Base-by-base conservation (phyloP, 1,140 invertebrate genomes). In the Aphaenogaster floridana region DNA sequence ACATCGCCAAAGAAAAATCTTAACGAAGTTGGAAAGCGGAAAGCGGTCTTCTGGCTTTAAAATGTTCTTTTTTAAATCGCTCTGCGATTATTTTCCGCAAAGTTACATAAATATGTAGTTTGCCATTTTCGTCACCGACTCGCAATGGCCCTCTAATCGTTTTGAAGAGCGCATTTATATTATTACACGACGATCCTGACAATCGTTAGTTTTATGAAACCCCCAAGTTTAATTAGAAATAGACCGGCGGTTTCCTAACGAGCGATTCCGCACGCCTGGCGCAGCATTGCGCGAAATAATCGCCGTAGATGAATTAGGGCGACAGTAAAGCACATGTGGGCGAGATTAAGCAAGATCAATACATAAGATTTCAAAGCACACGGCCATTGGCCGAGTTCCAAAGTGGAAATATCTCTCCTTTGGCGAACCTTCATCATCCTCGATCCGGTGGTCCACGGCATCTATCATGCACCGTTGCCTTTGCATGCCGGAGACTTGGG, bases 311-410 rank as follows among this genome's bases (percentile, higher is more conserved):
- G 28, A 86, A 86, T 74, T 74, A 83, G 76, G 39, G 42, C 61
- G 15, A 80, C n/a, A 39, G 28, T 21, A 50, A 45, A n/a, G 15
- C 17, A 42, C 17, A 42, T 54, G 48, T 42, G 45, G 48, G 28
- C 52, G 28, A 61, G 66, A 86, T 86, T 66, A 66, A 45, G 74
- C 64, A 68, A 86, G 78, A 86, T 86, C 54, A 81, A 81, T 83
- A 86, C 78, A 61, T 69, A 50, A 86, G 52, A 66, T 68, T 71
- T 81, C 84, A 68, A 81, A 78, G 76, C 63, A 50, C 76, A 63
- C 28, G 85, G 77, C 64, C 48, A 59, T 86, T 86, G 85, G 85
- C 77, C 66, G 48, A 63, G 80, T 69, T 86, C 85, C 85, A 86
- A 81, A 63, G 48, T 86, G 80, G 66, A 69, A 68, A 86, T 83